These are phyloP conservation scores for Cossypha dichroa DNA, from an alignment of 2,797 vertebrate species.

Conservation along the genomic window DNA sequence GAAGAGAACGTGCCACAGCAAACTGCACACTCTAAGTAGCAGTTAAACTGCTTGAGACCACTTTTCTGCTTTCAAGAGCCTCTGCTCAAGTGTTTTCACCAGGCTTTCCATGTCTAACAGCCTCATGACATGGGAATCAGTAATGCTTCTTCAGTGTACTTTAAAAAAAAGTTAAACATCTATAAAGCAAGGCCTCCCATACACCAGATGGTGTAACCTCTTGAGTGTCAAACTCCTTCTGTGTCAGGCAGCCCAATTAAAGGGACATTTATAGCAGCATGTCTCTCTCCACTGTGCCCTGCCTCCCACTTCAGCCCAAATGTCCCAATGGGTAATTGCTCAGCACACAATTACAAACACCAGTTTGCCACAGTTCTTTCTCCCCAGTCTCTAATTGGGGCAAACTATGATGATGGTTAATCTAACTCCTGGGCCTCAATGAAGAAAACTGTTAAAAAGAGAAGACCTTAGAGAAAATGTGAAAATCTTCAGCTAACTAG, in stretches of 20 bases:
- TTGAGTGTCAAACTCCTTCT: conserved; percentile 36
- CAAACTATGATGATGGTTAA: conserved; percentile 7
- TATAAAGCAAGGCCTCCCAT: conserved; percentile 7
- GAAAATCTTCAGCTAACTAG: not conserved
- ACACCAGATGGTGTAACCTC: conserved; percentile 57
- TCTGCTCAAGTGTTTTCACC: conserved; percentile 45
- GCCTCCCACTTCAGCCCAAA: not conserved
- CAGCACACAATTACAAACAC: conserved; percentile 61
- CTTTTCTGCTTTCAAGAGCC: conserved; percentile 55
- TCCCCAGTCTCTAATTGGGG: conserved; percentile 39
- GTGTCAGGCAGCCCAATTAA: conserved; percentile 52
- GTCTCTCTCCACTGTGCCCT: conserved; percentile 9
- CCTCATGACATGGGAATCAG: conserved; percentile 33
- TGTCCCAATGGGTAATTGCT: conserved; percentile 59
- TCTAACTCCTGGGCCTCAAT: not conserved
- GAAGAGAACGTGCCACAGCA: not conserved
- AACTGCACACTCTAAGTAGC: conserved; percentile 8
- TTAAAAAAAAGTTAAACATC: conserved; percentile 32
- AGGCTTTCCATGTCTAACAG: conserved; percentile 44
- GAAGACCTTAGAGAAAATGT: not conserved
- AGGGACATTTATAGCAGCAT: conserved; percentile 45
- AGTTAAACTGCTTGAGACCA: conserved; percentile 55
- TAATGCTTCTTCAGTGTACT: conserved; percentile 19
- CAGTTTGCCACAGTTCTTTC: not conserved
- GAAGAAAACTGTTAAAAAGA: not conserved